phyloP scores from a whole-genome alignment of 2,888 invertebrate genomes.

The Drosophila demipolita region DNA sequence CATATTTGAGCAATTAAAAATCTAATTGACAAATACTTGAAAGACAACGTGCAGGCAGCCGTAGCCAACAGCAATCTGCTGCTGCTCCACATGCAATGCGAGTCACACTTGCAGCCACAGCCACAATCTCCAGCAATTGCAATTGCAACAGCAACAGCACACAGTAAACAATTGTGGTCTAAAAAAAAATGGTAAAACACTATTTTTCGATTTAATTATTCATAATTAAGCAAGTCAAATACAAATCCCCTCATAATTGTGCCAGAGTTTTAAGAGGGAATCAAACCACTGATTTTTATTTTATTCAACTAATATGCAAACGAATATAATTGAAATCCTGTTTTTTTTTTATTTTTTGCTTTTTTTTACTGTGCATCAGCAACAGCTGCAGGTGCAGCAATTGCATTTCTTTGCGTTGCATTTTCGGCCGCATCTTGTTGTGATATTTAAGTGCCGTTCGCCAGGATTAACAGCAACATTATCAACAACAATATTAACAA shows the following conservation, averaged over 20 bases:
- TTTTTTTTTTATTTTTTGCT: neutral
- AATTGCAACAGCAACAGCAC: conserved; percentile 27
- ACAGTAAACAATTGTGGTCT: conserved; percentile 6
- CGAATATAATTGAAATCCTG: neutral
- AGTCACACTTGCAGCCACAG: conserved; percentile 28
- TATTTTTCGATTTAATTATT: neutral
- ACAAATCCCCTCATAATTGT: neutral
- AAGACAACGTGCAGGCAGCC: conserved; percentile 75
- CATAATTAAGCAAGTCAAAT: neutral
- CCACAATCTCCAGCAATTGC: conserved; percentile 35
- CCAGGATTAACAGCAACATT: conserved; percentile 15
- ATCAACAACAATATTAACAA: conserved; percentile 33
- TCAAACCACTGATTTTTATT: neutral
- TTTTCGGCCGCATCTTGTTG: conserved; percentile 54
- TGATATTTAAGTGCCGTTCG: conserved; percentile 53
- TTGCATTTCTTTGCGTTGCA: conserved; percentile 44
- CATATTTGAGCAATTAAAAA: conserved; percentile 81
- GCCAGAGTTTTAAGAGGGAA: neutral
- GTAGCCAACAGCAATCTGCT: conserved; percentile 20
- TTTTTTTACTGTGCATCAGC: conserved; percentile 11
- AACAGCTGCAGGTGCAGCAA: conserved; percentile 34
- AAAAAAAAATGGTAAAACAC: neutral
- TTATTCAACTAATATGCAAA: neutral
- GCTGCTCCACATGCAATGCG: conserved; percentile 61
- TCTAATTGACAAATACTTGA: conserved; percentile 81